phyloP scores from a whole-genome alignment of 2,888 invertebrate genomes.

The Mesorhabditis spiculigera region DNA sequence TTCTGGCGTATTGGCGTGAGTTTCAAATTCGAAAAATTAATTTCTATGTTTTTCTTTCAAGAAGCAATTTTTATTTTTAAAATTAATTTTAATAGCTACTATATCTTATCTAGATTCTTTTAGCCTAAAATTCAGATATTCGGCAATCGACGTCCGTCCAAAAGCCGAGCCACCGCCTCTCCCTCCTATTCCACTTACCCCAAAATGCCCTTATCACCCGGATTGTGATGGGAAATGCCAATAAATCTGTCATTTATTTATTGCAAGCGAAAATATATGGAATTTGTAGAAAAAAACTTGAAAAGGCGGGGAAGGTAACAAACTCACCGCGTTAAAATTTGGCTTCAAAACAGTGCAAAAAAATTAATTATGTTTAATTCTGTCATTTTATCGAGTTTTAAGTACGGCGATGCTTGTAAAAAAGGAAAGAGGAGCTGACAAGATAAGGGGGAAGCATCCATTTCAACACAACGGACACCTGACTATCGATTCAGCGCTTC shows the following conservation, averaged over 20 bases:
- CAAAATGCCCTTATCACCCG: neutral
- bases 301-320: neutral
- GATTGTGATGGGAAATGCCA: constrained; percentile 5
- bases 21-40: neutral
- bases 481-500: no score
- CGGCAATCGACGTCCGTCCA: neutral
- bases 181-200: neutral
- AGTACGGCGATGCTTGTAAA: no score
- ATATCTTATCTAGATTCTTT: no score
- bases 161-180: no score
- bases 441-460: no score
- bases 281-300: neutral
- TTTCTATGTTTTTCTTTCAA: no score
- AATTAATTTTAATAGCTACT: no score
- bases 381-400: no score
- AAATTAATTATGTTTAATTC: no score
- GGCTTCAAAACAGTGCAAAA: neutral
- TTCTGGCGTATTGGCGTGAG: neutral
- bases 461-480: no score
- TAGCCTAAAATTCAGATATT: neutral
- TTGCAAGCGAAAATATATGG: neutral
- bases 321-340: neutral
- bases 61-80: no score
- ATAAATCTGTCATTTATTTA: neutral
- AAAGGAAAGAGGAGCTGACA: no score